Evolutionary conservation across 2,888 invertebrate genomes (phyloP).

Genomic region (Phyto melanocephala): DNA sequence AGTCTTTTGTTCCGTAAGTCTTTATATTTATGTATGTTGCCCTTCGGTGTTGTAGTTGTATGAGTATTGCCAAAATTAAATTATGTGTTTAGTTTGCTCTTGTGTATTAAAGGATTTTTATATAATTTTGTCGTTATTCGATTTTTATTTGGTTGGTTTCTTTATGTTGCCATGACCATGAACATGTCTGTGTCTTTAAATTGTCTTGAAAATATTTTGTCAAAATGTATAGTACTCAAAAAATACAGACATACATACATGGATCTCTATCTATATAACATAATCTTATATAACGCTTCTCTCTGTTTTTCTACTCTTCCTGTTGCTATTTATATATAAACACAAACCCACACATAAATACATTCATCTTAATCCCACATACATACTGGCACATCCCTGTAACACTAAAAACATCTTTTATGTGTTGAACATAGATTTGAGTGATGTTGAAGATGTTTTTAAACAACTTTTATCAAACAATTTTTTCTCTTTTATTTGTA

Average conservation of each 20-base stretch:
- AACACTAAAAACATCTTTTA: constrained; percentile 43
- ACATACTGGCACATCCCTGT: not conserved
- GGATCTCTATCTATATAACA: not conserved
- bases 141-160: not conserved
- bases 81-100: constrained; percentile 57
- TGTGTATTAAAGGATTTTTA: constrained; percentile 36
- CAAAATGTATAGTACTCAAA: constrained; percentile 35
- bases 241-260: not conserved
- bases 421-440: constrained; percentile 48
- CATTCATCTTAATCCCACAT: not conserved
- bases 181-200: constrained; percentile 47
- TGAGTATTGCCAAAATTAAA: constrained; percentile 46
- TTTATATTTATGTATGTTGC: not conserved
- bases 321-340: constrained; percentile 19
- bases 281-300: not conserved
- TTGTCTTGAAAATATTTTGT: constrained; percentile 54
- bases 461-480: constrained; percentile 42
- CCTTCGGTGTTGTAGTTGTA: not conserved
- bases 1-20: not conserved
- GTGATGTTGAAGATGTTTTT: constrained; percentile 25
- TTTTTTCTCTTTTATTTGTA: not conserved
- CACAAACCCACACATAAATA: not conserved
- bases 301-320: not conserved
- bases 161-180: constrained; percentile 45
- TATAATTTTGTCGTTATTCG: not conserved